A percentile compares a stretch with the other conserved stretches of the same genome.
Conservation (phyloP, 53 echinoderm and acorn worm genomes). For the Holothuria leucospilota region DNA sequence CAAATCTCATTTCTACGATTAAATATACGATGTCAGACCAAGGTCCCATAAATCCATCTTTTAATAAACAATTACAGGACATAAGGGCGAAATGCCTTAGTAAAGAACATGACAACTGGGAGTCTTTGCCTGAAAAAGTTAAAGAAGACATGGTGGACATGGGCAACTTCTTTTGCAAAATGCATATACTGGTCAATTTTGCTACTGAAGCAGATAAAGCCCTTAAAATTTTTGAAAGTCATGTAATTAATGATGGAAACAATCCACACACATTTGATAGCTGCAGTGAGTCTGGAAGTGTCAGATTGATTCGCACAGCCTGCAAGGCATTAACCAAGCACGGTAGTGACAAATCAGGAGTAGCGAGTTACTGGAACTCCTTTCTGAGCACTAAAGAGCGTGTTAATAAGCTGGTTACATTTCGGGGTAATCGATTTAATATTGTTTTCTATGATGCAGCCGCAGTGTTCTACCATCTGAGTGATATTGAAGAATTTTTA, state of each 20-base stretch:
- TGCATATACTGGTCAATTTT: constrained; percentile 64
- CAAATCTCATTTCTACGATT: constrained; percentile 38
- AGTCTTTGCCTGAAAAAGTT: constrained; percentile 17
- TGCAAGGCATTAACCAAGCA: constrained; percentile 50
- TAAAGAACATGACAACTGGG: constrained; percentile 55
- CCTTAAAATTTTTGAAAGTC: constrained; percentile 47
- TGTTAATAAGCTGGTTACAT: constrained; percentile 39
- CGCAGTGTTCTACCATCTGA: constrained; percentile 47
- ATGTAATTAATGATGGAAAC: constrained; percentile 34
- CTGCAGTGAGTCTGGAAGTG: constrained; percentile 42
- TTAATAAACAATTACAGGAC: constrained; percentile 48
- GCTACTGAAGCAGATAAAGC: constrained; percentile 62
- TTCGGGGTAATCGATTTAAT: constrained; percentile 45
- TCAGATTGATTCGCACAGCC: constrained; percentile 49
- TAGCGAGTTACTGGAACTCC: constrained; percentile 35
- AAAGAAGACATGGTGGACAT: constrained; percentile 30
- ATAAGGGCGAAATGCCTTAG: constrained; percentile 33
- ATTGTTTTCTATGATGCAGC: constrained; percentile 62
- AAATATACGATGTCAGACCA: constrained; percentile 68
- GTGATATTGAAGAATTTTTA: constrained; percentile 46
- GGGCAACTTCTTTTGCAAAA: constrained; percentile 59
- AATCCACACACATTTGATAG: constrained; percentile 57
- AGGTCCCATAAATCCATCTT: constrained; percentile 60
- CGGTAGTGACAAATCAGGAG: constrained; percentile 62
- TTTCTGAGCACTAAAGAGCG: constrained; percentile 16